Percentiles rank a stretch among this genome's conserved stretches.
Conservation (phyloP, 1,140 invertebrate species). For the Cardiocondyla obscurior region DNA sequence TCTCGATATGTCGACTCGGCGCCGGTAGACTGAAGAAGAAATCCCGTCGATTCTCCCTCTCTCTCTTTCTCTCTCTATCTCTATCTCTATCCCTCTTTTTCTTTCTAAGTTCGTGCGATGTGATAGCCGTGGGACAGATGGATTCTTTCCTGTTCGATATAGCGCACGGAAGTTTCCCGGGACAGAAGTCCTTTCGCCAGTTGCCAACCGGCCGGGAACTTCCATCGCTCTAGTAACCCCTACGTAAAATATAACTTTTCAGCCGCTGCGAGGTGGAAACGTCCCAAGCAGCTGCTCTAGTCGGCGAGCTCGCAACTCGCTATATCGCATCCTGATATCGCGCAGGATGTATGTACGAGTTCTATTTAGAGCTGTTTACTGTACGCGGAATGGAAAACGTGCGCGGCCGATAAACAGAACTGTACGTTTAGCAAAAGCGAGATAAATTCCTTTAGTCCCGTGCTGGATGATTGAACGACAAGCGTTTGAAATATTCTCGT, state of each 20-base stretch:
- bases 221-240: slow-evolving; percentile 39
- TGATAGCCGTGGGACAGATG: slow-evolving; percentile 5
- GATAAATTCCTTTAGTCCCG: neutral
- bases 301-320: neutral
- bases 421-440: slow-evolving; percentile 4
- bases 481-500: neutral
- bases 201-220: slow-evolving; percentile 17
- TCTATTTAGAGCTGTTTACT: slow-evolving; percentile 58
- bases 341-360: slow-evolving; percentile 8
- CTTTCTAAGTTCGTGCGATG: neutral
- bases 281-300: slow-evolving; percentile 40
- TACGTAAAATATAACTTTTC: slow-evolving; percentile 50
- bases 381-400: slow-evolving; percentile 52
- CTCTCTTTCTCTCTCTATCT: neutral
- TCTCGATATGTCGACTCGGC: slow-evolving; percentile 50
- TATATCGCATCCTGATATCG: slow-evolving; percentile 37
- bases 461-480: neutral
- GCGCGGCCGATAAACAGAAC: slow-evolving; percentile 39
- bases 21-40: slow-evolving; percentile 35
- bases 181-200: slow-evolving; percentile 45
- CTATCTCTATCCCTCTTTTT: neutral
- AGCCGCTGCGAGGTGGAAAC: slow-evolving; percentile 49
- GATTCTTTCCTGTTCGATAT: slow-evolving; percentile 50
- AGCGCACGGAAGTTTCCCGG: slow-evolving; percentile 29
- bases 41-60: slow-evolving; percentile 10